Conservation (phyloP, 2,797 vertebrate genomes). For the Sphenopsis melanotis region DNA sequence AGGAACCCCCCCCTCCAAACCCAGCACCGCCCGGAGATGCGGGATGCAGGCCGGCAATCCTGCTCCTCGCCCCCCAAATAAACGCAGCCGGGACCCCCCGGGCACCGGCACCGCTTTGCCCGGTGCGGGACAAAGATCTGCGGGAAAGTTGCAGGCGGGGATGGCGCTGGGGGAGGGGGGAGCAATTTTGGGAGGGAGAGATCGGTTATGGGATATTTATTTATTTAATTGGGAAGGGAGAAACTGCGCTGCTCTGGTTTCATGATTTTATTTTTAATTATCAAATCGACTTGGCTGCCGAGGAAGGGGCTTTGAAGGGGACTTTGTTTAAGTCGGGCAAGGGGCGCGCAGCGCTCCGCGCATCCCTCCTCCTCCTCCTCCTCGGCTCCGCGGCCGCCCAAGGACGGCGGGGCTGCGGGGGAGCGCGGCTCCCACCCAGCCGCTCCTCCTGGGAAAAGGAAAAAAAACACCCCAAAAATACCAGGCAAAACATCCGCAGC, state of each 20-base stretch:
- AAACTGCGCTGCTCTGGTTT: not conserved
- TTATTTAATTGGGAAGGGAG: not conserved
- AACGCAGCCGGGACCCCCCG: not conserved
- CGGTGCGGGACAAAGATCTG: not conserved
- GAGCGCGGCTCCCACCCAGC: not conserved
- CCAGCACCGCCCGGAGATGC: not conserved
- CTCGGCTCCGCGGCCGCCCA: not conserved
- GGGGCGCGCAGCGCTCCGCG: not conserved
- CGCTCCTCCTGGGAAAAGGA: not conserved
- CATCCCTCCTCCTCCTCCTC: not conserved
- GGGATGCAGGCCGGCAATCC: not conserved
- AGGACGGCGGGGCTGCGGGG: not conserved
- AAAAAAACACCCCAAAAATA: not conserved
- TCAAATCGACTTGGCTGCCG: not conserved
- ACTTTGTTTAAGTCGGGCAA: not conserved
- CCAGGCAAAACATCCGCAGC: not conserved
- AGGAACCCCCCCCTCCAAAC: rapidly evolving
- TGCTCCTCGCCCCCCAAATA: not conserved
- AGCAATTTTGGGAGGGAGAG: not conserved
- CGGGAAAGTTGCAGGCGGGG: not conserved
- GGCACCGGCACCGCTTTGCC: not conserved
- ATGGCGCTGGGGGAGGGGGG: not conserved
- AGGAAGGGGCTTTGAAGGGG: not conserved
- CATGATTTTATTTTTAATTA: not conserved
- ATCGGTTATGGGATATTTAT: not conserved